Conservation (phyloP, 2,797 vertebrate genomes). For the Otolemur crassicaudatus region DNA sequence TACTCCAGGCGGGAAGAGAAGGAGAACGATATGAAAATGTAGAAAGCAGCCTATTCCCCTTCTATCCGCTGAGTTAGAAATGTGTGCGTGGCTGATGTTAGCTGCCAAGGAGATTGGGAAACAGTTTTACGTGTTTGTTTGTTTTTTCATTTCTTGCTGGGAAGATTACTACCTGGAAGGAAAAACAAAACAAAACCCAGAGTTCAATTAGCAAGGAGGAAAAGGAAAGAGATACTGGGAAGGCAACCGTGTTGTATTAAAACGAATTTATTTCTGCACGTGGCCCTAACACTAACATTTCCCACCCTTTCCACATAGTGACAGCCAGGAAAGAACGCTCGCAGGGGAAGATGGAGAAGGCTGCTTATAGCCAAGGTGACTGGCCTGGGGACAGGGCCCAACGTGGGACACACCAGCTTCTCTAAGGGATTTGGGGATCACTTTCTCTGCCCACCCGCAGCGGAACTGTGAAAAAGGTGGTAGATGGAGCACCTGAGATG, state of each 20-base stretch:
- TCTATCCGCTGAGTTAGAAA: neutral
- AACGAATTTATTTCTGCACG: neutral
- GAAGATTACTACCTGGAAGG: neutral
- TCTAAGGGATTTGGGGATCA: neutral
- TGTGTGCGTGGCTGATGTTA: rapidly evolving
- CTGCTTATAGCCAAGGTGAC: neutral
- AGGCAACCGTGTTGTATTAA: neutral
- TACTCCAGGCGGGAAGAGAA: neutral
- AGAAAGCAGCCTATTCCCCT: neutral
- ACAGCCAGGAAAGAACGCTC: neutral
- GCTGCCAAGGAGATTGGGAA: neutral
- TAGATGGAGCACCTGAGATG: rapidly evolving
- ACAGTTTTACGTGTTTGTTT: neutral
- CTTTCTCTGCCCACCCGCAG: too few species aligned
- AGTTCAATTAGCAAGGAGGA: neutral
- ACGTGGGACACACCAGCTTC: rapidly evolving
- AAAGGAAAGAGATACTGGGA: neutral
- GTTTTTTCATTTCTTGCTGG: neutral
- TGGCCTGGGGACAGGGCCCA: neutral
- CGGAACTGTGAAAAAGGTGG: neutral
- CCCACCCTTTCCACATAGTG: neutral
- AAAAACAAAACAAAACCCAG: neutral
- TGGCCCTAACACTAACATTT: rapidly evolving
- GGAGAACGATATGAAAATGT: neutral
- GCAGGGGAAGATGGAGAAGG: neutral